Evolutionary conservation across 2,888 invertebrate species (phyloP).

Genomic region (Hyles lineata): DNA sequence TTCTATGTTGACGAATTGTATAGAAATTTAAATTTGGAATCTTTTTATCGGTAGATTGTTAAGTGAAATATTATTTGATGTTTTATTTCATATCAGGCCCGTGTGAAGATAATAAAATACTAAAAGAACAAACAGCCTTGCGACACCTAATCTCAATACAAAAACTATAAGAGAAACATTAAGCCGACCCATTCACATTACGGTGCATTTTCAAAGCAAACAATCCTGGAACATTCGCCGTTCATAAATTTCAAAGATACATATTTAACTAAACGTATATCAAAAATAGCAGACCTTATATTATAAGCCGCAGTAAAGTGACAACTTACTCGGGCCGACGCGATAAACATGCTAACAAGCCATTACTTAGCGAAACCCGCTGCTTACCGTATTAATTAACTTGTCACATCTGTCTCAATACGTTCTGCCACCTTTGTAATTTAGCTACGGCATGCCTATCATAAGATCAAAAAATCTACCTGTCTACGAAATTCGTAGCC

Average conservation of each 20-base stretch:
- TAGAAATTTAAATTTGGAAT: too few species aligned
- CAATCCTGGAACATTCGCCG: conserved; percentile 10
- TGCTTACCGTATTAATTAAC: conserved; percentile 23
- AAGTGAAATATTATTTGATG: too few species aligned
- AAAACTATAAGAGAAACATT: conserved; percentile 18
- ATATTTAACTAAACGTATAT: conserved; percentile 26
- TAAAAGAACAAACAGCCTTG: background rate
- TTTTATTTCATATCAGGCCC: too few species aligned
- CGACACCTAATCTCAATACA: background rate
- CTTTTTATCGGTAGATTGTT: too few species aligned
- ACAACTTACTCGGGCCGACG: conserved; percentile 7
- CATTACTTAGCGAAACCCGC: conserved; percentile 14
- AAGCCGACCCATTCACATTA: background rate
- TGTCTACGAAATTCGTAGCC: background rate
- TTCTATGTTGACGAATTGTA: too few species aligned
- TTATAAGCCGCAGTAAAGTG: conserved; percentile 20
- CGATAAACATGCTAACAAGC: conserved; percentile 25
- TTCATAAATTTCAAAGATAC: conserved; percentile 27
- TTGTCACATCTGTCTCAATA: conserved; percentile 22
- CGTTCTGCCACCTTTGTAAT: conserved; percentile 2
- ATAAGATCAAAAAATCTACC: background rate
- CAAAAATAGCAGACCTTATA: conserved; percentile 25
- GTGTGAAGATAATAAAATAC: too few species aligned
- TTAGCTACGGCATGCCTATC: background rate
- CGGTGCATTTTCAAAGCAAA: background rate